Base-by-base conservation (phyloP, 2,888 invertebrate species). In the Mesorhabditis sp. region DNA sequence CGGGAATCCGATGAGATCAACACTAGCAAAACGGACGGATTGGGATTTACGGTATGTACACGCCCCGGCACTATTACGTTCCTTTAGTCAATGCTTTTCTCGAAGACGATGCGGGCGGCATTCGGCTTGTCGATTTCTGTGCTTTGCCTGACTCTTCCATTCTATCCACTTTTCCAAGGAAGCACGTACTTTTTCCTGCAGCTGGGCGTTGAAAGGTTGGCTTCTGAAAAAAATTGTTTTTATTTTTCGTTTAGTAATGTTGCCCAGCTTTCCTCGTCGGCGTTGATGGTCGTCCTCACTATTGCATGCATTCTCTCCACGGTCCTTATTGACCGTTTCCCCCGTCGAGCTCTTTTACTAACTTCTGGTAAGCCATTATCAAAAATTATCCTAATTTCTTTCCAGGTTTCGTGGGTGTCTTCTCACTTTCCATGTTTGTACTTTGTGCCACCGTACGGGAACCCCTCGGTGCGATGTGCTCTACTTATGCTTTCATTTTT, bases 151-250 rank as follows among this genome's bases (percentile, higher is more conserved):
- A 80, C 80, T 41, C 75, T 83, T 13, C 80, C 83, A 1, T 83
- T 83, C 75, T 83, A 83, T 70, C 83, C 83, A 4, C 76, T 83
- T 50, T 77, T 82, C 10, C 82, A 83, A 66, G 75, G 72, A 67
- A 80, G 80, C 50, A 82, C 83, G 42, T 73, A 77, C 67, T 79
- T 83, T 74, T 79, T 82, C 69, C 72, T 72, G 6, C 68, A 72
- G 13, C 69, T 81, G 69, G 74, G 75, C 6, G 69, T 80, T 13
- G 70, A 69, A 28, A 72, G 70, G 80, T 80, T 64, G 28, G 28
- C 1, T 28, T 28, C 28, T 28, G 28, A 2, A 28, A 28, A 28
- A 2, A 28, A 28, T 28, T 28, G 28, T 28, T 1, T 1, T 28
- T 28, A 28, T 28, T 28, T 28, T 28, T 28, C 1, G 1, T 77